Evolutionary conservation across 2,888 invertebrate genomes (phyloP), one percentile per base, ranked within the genome.

Genomic region (Stenoptilia bipunctidactyla): DNA sequence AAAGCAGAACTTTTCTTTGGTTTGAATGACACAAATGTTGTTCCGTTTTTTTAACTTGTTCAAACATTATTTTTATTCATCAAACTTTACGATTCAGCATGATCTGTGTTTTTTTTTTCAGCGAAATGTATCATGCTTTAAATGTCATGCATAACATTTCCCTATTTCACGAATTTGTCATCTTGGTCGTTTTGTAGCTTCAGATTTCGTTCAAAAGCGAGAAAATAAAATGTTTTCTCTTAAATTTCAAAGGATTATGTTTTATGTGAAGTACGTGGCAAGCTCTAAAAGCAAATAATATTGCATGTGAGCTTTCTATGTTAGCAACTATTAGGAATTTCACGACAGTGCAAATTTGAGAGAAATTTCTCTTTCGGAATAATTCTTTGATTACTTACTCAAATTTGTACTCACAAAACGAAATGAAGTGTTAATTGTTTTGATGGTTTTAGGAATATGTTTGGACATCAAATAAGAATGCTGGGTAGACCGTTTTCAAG

Each of bases 401-500:
- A 30, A 30, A 30, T 30, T 54, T 44, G 43, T 45, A 44, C 30
- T 36, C 77, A 61, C 77, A 82, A 58, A 80, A 73, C 47, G 47
- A 45, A 51, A 57, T 30, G 56, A 55, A 55, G 30, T 30, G 4
- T 30, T 12, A 20, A 20, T 20, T 12, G 6, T 30, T 4, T 30
- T 30, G 48, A 53, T 46, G 42, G 49, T 88, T 75, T 76, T 79
- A 87, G 87, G 65, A 85, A 87, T 56, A 88, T 88, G 75, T 86
- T 88, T 59, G 85, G 88, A 45, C 86, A 87, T 47, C 87, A 87
- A 65, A 87, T 88, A 61, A 86, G 88, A 49, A 87, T 88, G 71
- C 75, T 89, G 64, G 89, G 89, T 51, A 76, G 89, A 55, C 87
- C 88, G 38, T 89, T 88, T 62, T 88, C 88, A 45, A 85, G 88